Percentiles rank a stretch among this genome's conserved stretches.
Conservation (phyloP, 2,888 invertebrate genomes). For the Orthosia incerta region DNA sequence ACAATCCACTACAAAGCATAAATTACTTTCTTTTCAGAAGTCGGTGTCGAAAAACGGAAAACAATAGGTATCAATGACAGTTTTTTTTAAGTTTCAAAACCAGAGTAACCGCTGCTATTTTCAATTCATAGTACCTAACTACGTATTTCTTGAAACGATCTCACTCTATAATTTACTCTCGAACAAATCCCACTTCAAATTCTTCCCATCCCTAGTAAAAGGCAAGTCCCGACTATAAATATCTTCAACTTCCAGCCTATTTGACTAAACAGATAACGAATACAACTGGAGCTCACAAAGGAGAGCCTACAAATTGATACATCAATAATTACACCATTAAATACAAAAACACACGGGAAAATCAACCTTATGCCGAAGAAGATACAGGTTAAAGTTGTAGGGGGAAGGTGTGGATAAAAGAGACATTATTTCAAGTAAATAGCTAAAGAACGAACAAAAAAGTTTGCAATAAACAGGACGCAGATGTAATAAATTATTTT, state of each 20-base stretch:
- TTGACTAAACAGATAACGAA: constrained; percentile 51
- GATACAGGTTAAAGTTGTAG: not conserved
- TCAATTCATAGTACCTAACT: not conserved
- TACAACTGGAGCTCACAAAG: constrained; percentile 22
- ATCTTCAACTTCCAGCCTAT: constrained; percentile 47
- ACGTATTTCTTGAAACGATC: not conserved
- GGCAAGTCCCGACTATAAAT: constrained; percentile 20
- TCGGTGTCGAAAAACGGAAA: too few species aligned
- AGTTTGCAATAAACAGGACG: constrained; percentile 62
- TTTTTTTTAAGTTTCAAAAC: too few species aligned
- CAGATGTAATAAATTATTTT: constrained; percentile 61
- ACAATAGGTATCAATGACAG: too few species aligned
- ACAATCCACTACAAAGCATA: too few species aligned
- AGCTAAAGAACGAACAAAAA: constrained; percentile 43
- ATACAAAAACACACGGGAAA: constrained; percentile 4
- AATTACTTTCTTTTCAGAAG: too few species aligned
- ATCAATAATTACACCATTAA: constrained; percentile 62
- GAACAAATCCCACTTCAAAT: constrained; percentile 13
- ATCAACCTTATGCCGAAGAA: accelerated
- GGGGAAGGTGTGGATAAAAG: constrained; percentile 2
- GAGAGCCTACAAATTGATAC: constrained; percentile 56
- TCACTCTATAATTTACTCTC: too few species aligned
- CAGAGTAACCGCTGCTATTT: not conserved
- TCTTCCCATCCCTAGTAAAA: constrained; percentile 10
- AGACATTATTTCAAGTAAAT: constrained; percentile 53